phyloP scores from a whole-genome alignment of 2,113 vertebrate genomes.

The Regulus satrapa region DNA sequence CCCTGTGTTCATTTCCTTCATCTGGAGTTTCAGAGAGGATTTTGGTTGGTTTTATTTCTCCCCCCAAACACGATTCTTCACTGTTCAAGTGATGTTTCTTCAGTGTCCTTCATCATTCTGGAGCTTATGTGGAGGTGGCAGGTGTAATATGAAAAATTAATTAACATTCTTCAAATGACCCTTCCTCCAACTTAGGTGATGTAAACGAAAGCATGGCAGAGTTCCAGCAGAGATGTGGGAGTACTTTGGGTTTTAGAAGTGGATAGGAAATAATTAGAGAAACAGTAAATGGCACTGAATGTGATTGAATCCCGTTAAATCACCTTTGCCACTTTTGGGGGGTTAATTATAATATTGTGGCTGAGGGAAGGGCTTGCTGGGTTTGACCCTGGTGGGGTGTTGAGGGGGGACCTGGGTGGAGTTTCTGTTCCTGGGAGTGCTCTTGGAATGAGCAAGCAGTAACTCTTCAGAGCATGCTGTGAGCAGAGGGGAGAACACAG shows the following conservation, averaged over 20 bases:
- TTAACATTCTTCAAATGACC: neutral
- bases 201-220: neutral
- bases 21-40: neutral
- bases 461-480: neutral
- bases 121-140: neutral
- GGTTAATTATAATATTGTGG: neutral
- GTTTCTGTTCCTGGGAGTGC: neutral
- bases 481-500: neutral
- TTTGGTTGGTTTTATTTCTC: rapidly evolving
- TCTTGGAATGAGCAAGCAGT: neutral
- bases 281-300: neutral
- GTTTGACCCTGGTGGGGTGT: rapidly evolving
- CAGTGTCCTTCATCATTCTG: rapidly evolving
- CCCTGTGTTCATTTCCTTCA: rapidly evolving
- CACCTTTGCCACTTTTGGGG: neutral
- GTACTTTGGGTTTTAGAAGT: neutral
- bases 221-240: neutral
- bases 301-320: neutral
- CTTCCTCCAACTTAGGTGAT: neutral
- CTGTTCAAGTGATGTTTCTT: rapidly evolving
- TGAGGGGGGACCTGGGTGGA: neutral
- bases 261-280: neutral
- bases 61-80: neutral
- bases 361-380: neutral
- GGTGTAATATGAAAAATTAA: neutral